Evolutionary conservation across 2,888 invertebrate species (phyloP), one percentile per base, ranked within the genome.

Genomic region (Timema cristinae): DNA sequence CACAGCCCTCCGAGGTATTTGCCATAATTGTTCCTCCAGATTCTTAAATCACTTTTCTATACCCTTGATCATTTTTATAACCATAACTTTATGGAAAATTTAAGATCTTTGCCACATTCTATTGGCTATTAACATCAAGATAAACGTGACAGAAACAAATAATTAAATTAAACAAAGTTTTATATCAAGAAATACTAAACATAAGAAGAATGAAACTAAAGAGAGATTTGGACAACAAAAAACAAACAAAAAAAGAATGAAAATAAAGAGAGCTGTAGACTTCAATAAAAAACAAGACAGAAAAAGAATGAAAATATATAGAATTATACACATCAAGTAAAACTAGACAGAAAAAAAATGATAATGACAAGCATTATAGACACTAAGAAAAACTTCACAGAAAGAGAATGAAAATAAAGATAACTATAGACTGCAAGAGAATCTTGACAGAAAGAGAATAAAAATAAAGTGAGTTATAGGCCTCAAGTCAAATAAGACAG

Each of bases 351-450:
- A 9, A 66, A n/a, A 6, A 11, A 15, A 66, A 66, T 4, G 48
- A 9, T 13, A 10, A 49, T n/a, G 32, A 15, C 10, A 63, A 63
- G 63, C 2, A 5, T 10, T 13, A n/a, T 15, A 51, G 50, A n/a
- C 11, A 68, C 15, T 5, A 68, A 16, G 16, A 52, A 68, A 68
- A 7, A 13, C 6, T 15, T 49, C 2, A 67, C 16, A 51, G 50
- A 48, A 66, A 69, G 7, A 69, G 59, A 48, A 72, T 7, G 54
- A 50, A 67, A 51, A 75, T 72, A n/a, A 70, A 49, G 66, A 13
- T 72, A 48, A 52, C 32, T 16, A 47, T 59, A 51, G 63, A 15
- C 11, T 50, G 59, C 15, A 66, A 47, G 51, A 61, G 16, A 69
- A 50, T 54, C 70, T 15, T 47, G 59, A 59, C 63, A 67, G 50